phyloP scores from a whole-genome alignment of 2,113 vertebrate species.

The Lutjanus erythropterus region DNA sequence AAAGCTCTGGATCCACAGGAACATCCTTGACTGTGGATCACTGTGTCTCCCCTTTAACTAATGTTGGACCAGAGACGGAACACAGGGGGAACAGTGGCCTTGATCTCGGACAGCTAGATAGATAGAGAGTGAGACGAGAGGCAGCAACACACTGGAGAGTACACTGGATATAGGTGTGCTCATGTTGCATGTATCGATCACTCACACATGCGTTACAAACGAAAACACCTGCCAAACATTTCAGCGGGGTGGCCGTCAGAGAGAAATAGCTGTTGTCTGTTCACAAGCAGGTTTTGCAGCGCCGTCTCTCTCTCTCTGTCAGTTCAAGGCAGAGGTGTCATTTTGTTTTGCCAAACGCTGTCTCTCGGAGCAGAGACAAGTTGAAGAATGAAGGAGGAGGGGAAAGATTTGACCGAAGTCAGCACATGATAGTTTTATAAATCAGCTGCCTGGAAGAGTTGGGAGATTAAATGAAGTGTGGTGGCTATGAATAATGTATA shows the following conservation, averaged over 20 bases:
- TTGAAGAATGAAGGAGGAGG: neutral
- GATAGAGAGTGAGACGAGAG: constrained; percentile 22
- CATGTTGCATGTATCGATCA: constrained; percentile 62
- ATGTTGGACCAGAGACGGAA: constrained; percentile 9
- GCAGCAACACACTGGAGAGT: constrained; percentile 31
- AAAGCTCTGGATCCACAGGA: constrained; percentile 8
- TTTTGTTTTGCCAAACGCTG: constrained; percentile 20
- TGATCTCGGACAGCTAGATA: constrained; percentile 17
- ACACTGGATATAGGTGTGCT: constrained; percentile 27
- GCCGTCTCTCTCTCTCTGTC: neutral
- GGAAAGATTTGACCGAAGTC: constrained; percentile 21
- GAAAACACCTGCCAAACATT: constrained; percentile 37
- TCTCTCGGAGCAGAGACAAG: constrained; percentile 21
- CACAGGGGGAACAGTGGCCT: constrained; percentile 5
- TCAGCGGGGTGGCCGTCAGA: constrained; percentile 8
- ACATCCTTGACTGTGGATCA: constrained; percentile 27
- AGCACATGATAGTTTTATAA: constrained; percentile 66
- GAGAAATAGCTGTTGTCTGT: neutral
- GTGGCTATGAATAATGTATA: constrained; percentile 69
- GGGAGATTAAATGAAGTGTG: constrained; percentile 62
- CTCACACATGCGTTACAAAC: constrained; percentile 55
- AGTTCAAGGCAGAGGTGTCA: neutral
- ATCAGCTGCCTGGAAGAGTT: constrained; percentile 50
- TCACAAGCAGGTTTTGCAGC: neutral
- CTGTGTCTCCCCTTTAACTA: constrained; percentile 5